Evolutionary conservation across 2,113 vertebrate genomes (phyloP).

Genomic region (Genyomyrus donnyi): DNA sequence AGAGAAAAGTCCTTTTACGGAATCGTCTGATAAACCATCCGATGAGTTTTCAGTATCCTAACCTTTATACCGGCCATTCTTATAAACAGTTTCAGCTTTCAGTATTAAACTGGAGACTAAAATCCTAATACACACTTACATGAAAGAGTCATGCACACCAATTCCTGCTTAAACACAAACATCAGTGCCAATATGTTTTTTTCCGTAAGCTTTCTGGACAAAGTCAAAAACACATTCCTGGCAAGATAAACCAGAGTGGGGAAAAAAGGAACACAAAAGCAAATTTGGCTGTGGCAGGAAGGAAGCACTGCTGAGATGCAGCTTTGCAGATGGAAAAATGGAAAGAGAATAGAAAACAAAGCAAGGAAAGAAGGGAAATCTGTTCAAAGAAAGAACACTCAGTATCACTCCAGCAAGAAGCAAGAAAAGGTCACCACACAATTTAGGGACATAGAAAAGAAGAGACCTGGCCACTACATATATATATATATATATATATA

Average conservation of each 20-base stretch:
- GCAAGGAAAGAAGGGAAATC: neutral
- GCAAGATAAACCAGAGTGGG: neutral
- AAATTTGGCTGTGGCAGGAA: neutral
- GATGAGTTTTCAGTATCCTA: neutral
- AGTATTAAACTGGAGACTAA: neutral
- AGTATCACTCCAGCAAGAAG: neutral
- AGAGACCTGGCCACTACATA: neutral
- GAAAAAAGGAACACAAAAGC: neutral
- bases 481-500: too few relatives aligned
- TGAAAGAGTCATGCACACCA: neutral
- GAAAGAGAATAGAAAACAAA: neutral
- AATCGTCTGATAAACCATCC: neutral
- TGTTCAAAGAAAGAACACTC: neutral
- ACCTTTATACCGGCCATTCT: neutral
- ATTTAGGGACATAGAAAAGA: neutral
- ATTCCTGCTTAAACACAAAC: neutral
- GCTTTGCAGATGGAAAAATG: neutral
- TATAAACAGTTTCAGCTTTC: neutral
- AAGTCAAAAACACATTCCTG: neutral
- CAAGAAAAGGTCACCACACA: neutral
- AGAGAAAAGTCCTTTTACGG: neutral
- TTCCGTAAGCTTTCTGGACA: neutral
- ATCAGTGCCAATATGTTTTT: neutral
- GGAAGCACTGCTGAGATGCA: neutral
- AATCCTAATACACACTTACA: neutral